phyloP scores from a whole-genome alignment of 35 echinoderm and acorn worm genomes.

The Lytechinus pictus region DNA sequence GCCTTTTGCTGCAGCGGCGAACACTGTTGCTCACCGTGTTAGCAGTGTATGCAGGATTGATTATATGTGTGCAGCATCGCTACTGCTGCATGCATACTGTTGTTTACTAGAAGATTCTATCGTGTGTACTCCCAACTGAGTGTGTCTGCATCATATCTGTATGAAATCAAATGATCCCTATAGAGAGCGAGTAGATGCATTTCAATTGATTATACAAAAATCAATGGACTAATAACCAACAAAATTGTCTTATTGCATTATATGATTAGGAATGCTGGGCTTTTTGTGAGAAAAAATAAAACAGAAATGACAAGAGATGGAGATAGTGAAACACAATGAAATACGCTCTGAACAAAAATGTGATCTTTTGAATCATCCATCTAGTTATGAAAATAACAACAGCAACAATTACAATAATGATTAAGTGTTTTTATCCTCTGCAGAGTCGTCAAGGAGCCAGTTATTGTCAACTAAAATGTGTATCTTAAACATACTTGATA shows the following conservation, averaged over 20 bases:
- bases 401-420: too few species aligned
- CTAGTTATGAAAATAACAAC: too few species aligned
- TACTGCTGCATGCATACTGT: neutral
- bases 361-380: too few species aligned
- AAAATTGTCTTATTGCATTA: neutral
- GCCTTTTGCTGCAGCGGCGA: slow-evolving; percentile 9
- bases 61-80: neutral
- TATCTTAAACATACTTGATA: too few species aligned
- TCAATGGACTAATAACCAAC: neutral
- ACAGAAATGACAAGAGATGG: neutral
- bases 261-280: neutral
- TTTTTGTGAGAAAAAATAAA: neutral
- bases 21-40: neutral
- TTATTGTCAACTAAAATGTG: too few species aligned
- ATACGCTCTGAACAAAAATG: neutral
- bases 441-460: too few species aligned
- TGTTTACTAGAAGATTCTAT: neutral
- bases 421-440: too few species aligned
- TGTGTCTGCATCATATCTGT: neutral
- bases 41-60: neutral
- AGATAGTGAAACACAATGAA: neutral
- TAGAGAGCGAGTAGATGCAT: too few species aligned
- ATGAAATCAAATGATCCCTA: neutral
- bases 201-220: too few species aligned
- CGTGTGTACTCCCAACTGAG: neutral